These are phyloP conservation scores for Metallyticus violacea DNA, from an alignment of 2,888 invertebrate species.

Conservation along the genomic window DNA sequence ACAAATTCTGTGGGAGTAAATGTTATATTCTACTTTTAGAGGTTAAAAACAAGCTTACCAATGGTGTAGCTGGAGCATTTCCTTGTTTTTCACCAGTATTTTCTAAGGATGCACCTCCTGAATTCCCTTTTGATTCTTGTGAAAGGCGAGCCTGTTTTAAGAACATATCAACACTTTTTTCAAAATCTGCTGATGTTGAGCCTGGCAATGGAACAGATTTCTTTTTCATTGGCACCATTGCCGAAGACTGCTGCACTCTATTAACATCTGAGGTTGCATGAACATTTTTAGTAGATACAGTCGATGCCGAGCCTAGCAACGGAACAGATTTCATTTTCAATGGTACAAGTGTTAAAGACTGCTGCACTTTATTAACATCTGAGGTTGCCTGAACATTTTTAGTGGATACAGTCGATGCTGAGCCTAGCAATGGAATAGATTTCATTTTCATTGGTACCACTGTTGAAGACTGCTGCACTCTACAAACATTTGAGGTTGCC, in stretches of 20 bases:
- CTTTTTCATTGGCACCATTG: background rate
- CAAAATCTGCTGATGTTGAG: slow-evolving; percentile 41
- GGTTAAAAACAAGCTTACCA: slow-evolving; percentile 33
- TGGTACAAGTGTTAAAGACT: no score
- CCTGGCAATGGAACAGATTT: background rate
- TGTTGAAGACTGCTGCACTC: background rate
- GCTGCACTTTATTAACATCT: no score
- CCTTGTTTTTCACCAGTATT: background rate
- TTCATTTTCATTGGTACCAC: background rate
- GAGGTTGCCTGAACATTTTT: no score
- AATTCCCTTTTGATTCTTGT: slow-evolving; percentile 13
- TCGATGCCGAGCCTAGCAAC: background rate
- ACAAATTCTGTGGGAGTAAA: no score
- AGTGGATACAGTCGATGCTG: no score
- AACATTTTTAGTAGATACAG: background rate
- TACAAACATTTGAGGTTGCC: background rate
- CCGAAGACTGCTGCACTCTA: background rate
- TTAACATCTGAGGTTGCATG: background rate
- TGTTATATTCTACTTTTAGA: no score
- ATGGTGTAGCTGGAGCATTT: slow-evolving; percentile 29
- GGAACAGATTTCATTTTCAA: no score
- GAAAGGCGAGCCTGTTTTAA: slow-evolving; percentile 41
- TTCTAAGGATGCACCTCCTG: slow-evolving; percentile 16
- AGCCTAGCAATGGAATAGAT: background rate
- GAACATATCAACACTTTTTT: slow-evolving; percentile 44